Evolutionary conservation across 1,140 invertebrate species (phyloP), one percentile per base, ranked within the genome.

Genomic region (Drosophila kanapiae): DNA sequence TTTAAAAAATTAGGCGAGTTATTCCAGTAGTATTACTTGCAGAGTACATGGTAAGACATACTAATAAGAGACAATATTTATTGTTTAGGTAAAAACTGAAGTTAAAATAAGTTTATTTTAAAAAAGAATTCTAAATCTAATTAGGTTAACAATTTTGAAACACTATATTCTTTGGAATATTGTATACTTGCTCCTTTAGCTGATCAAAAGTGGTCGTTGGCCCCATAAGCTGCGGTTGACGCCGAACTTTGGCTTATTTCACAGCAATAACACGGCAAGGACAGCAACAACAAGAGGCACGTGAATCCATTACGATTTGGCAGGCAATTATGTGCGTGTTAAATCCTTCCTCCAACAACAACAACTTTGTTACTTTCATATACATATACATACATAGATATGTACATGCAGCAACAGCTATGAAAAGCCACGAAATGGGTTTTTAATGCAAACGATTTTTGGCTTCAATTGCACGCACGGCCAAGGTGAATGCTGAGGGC

Each of bases 391-490:
- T 48, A 40, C 45, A 37, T n/a, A 48, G 23, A 23, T 23, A 23
- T 23, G 23, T 35, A 56, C 27, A 45, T 64, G 56, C 57, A 71
- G 37, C 49, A 75, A 56, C 40, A 63, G 42, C 47, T 67, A 77
- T 76, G 62, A 59, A 69, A 78, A 82, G 77, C 84, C 84, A 78
- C 84, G 69, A 80, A 87, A 87, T 87, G 82, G 87, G 72, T 64
- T 88, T 87, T 84, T 84, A 84, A 87, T 87, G 84, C 78, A 88
- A 88, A 78, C 65, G 74, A 88, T 78, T 85, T 88, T 75, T 82
- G 40, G 61, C 74, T 58, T 35, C 47, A 54, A 78, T 75, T 80
- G 80, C 80, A 78, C 49, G 49, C 71, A 84, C 72, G 84, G 84
- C 84, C 84, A 88, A 88, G 84, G 84, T 84, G 84, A 88, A 88